Conservation (phyloP, 2,797 vertebrate species). For the Anguilla obscura region DNA sequence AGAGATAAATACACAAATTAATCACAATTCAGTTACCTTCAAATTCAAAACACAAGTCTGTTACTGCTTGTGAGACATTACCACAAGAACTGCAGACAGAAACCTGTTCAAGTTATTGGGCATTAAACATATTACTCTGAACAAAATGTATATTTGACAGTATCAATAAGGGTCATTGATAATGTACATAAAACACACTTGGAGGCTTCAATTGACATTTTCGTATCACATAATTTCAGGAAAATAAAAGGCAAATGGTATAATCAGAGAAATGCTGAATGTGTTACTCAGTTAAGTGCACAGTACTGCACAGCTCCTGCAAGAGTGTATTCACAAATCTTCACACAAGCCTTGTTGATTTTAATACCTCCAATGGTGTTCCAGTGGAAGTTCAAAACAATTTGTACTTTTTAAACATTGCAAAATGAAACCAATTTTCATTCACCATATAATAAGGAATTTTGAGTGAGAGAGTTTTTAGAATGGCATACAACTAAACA, state of each 20-base stretch:
- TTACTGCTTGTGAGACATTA: background rate
- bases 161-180: background rate
- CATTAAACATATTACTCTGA: conserved; percentile 17
- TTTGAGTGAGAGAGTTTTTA: background rate
- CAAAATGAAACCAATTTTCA: background rate
- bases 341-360: conserved; percentile 62
- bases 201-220: background rate
- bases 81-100: background rate
- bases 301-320: background rate
- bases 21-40: conserved; percentile 65
- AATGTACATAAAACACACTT: background rate
- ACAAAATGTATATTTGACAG: conserved; percentile 2
- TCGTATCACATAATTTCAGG: too few relatives aligned
- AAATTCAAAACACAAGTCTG: background rate
- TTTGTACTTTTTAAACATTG: background rate
- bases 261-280: background rate
- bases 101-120: conserved; percentile 50
- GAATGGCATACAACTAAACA: conserved; percentile 60
- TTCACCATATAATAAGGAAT: background rate
- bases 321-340: conserved; percentile 16
- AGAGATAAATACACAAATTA: conserved; percentile 87
- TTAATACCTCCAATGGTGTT: background rate
- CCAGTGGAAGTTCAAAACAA: background rate
- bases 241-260: background rate
- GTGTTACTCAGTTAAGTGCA: background rate